Evolutionary conservation across 2,797 vertebrate genomes (phyloP), one percentile per base, ranked within the genome.

Genomic region (Intellagama lesueurii): DNA sequence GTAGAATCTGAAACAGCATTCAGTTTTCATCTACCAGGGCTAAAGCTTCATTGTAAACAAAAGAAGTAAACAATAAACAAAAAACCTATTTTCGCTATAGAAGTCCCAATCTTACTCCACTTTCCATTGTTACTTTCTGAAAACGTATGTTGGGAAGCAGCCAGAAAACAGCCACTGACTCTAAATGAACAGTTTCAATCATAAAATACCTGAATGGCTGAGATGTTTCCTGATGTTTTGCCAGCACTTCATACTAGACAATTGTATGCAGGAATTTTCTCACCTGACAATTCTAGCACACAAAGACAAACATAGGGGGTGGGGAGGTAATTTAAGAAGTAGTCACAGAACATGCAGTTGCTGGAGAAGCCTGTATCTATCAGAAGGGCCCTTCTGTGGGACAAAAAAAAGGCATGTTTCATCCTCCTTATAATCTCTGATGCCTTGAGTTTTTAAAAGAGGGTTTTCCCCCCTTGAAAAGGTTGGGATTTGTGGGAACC

Each of bases 161-260:
- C 35, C 35, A 83, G 35, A 66, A 83, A 83, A 49, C 30, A 49
- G 60, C 40, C 64, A n/a, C n/a, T 49, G 47, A 66, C 14, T 66
- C 70, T 76, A 52, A 72, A 81, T 81, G 47, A 64, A 22, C 11
- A 70, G n/a, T 40, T 44, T 80, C 5, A 69, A 14, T 72, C 44
- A 72, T 68, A 88, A 78, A 78, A 85, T 72, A n/a, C 17, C 47
- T 73, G 28, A 80, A 88, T 11, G 12, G 35, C 22, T 69, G n/a
- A n/a, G 5, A 44, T 73, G 64, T 17, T 69, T 79, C 64, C 79
- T 49, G 35, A 76, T 47, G 24, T 32, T 66, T 83, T 88, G 52
- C n/a, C 30, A 83, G n/a, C 52, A 56, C 52, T 56, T 56, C 12
- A 14, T 56, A 56, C 52, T 56, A 56, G 52, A 56, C 52, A 8